Conservation (phyloP, 2,797 vertebrate genomes). For the Ctenochaetus hawaiiensis region DNA sequence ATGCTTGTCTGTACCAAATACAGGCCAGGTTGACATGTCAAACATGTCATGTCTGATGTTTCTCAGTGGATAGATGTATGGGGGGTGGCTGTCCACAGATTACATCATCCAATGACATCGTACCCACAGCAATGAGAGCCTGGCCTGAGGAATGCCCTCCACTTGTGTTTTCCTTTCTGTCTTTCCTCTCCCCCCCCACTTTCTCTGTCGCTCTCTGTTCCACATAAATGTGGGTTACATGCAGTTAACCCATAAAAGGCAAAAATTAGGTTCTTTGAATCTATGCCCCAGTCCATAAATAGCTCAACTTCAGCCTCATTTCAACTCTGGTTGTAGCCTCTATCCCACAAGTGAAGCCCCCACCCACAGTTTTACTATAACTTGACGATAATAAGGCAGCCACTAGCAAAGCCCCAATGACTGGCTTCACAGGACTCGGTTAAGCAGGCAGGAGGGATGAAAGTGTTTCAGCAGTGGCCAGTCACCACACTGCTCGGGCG, state of each 20-base stretch:
- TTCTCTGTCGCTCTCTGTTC: conserved; percentile 31
- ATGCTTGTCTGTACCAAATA: conserved; percentile 48
- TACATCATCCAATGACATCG: conserved; percentile 75
- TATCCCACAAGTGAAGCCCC: conserved; percentile 59
- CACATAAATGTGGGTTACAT: conserved; percentile 68
- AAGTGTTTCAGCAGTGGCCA: conserved; percentile 50
- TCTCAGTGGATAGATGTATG: conserved; percentile 47
- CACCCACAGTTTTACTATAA: conserved; percentile 63
- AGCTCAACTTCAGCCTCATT: conserved; percentile 60
- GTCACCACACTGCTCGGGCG: conserved; percentile 66
- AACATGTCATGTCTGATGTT: conserved; percentile 36
- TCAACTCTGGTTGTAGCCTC: conserved; percentile 50
- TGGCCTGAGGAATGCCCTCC: conserved; percentile 73
- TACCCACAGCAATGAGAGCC: conserved; percentile 75
- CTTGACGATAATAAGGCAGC: conserved; percentile 73
- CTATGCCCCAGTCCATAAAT: conserved; percentile 66
- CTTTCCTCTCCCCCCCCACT: conserved; percentile 14
- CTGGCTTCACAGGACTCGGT: conserved; percentile 50
- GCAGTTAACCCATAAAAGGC: conserved; percentile 80
- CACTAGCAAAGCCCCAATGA: conserved; percentile 65
- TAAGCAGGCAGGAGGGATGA: conserved; percentile 43
- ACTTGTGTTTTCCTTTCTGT: conserved; percentile 58
- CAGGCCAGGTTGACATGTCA: conserved; percentile 42
- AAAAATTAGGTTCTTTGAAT: conserved; percentile 65
- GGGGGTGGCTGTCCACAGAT: conserved; percentile 43